Conservation (phyloP, 1,140 invertebrate species). For the Chymomyza costata region DNA sequence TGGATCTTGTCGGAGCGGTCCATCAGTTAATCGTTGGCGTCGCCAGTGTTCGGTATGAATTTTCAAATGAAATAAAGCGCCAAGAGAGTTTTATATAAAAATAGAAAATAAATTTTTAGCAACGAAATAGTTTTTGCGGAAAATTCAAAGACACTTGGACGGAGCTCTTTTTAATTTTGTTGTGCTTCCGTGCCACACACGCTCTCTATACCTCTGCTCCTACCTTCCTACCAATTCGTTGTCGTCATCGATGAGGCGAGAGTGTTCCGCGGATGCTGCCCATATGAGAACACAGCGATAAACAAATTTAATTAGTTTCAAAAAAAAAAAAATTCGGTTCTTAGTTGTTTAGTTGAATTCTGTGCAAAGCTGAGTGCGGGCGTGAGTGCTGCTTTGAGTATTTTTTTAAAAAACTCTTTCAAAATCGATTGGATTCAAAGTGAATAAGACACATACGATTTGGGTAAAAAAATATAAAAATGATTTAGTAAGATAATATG, state of each 20-base stretch:
- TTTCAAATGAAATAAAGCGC: slow-evolving; percentile 15
- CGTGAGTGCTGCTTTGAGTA: slow-evolving; percentile 34
- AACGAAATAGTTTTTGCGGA: slow-evolving; percentile 51
- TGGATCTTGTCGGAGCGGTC: no score
- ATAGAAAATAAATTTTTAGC: slow-evolving; percentile 54
- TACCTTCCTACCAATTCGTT: no score
- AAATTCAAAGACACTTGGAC: slow-evolving; percentile 39
- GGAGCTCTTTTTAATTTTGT: slow-evolving; percentile 40
- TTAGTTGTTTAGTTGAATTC: slow-evolving; percentile 36
- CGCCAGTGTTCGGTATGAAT: slow-evolving; percentile 28
- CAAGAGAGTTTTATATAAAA: slow-evolving; percentile 54
- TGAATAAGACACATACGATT: no score
- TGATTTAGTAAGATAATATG: no score
- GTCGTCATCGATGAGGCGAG: slow-evolving; percentile 58
- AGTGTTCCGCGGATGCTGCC: neutral
- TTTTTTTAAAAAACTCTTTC: no score
- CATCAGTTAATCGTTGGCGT: slow-evolving; percentile 20
- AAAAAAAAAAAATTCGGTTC: no score
- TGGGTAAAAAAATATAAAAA: no score
- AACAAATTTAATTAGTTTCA: slow-evolving; percentile 55
- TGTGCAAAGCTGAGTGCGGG: slow-evolving; percentile 56
- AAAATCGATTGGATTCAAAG: no score
- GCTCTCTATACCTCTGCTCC: no score
- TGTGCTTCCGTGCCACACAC: no score
- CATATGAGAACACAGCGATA: no score